Evolutionary conservation across 2,113 vertebrate genomes (phyloP), one percentile per base, ranked within the genome.

Genomic region (Microcebus ravelobensis): DNA sequence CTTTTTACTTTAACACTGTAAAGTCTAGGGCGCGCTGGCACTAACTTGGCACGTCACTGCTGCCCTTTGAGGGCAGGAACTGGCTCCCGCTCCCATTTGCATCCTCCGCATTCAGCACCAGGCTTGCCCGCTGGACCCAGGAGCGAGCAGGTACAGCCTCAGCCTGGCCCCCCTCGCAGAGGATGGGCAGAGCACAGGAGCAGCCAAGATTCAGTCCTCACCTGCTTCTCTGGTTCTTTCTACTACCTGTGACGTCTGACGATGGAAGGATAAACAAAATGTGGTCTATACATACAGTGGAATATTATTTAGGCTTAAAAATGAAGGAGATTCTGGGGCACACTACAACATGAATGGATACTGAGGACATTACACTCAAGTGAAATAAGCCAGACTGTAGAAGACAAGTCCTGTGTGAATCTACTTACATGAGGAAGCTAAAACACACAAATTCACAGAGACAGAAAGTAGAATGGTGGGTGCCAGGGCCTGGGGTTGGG

Each of bases 121-220:
- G 4, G 45, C 55, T 27, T 1, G 6, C 5, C 68, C 39, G 18
- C 63, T 12, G 3, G 4, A 17, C 4, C 20, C 18, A 50, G 27
- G 21, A 55, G 3, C 8, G 31, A 83, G 39, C 71, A 67, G 31
- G 14, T 0, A 67, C 8, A n/a, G 18, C 29, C 3, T 2, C 8
- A 15, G 11, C 39, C 79, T 20, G 39, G 59, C 65, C 25, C 65
- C 76, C 20, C 18, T 12, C 12, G 2, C 34, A 90, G 52, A 95
- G 25, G 11, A 9, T 34, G 10, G 0, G 4, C 61, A 50, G 36
- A n/a, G 25, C 25, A 8, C 1, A 1, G 12, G 45, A 67, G 45
- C 2, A 2, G 15, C 50, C 3, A 21, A 45, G 80, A 42, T 23
- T 0, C 34, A 70, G 52, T 8, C 10, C 17, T 29, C 12, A 1